Percentiles rank a stretch among this genome's conserved stretches.
phyloP scores from a whole-genome alignment of 2,888 invertebrate species.

The Agrochola macilenta region DNA sequence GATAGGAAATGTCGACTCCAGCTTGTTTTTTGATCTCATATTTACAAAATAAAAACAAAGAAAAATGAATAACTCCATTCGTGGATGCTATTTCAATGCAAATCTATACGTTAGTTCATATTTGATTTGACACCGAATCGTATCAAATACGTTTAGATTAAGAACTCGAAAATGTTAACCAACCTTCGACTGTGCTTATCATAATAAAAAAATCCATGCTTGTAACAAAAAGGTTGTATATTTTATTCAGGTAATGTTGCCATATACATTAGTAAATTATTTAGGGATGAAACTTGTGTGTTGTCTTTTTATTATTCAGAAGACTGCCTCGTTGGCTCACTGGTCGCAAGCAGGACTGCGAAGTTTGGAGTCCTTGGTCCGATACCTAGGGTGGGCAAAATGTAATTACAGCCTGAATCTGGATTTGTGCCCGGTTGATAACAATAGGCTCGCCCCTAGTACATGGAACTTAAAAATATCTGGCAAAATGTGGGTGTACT shows the following conservation, averaged over 20 bases:
- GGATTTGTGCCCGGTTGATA: not conserved
- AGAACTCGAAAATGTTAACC: not conserved
- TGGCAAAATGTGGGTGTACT: not conserved
- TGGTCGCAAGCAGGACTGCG: not conserved
- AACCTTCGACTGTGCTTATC: not conserved
- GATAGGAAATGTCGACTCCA: too few species aligned
- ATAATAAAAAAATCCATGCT: constrained; percentile 10
- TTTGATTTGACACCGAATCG: not conserved
- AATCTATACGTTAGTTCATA: not conserved
- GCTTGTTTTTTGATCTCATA: too few species aligned
- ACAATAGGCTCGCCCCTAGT: not conserved
- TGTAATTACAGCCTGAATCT: not conserved
- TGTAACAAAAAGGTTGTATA: constrained; percentile 19
- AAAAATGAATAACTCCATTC: not conserved
- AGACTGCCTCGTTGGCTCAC: not conserved
- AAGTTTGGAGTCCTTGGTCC: not conserved
- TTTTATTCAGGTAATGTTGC: constrained; percentile 16
- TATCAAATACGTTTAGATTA: not conserved
- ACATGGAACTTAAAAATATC: not conserved
- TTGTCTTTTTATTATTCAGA: not conserved
- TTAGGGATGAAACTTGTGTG: not conserved
- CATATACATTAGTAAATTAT: constrained; percentile 25
- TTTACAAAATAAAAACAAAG: not conserved
- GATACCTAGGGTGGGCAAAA: not conserved
- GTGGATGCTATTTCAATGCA: not conserved